Percentiles rank a stretch among this genome's conserved stretches.
Conservation (phyloP, 1,140 invertebrate genomes). For the Onthophagus taurus region DNA sequence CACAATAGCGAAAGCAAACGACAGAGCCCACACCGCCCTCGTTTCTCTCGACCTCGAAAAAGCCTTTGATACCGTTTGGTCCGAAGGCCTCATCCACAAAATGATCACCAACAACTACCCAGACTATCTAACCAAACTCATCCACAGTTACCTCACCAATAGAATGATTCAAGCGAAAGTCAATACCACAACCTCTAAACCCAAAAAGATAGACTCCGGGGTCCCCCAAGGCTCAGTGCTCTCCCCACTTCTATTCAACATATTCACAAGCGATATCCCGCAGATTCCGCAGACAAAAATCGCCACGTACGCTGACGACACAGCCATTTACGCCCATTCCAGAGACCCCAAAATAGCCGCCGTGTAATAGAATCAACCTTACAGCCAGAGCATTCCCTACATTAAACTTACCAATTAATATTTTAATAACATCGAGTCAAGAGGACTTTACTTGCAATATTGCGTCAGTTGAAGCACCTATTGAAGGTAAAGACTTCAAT, state of each 20-base stretch:
- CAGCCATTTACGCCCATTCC: constrained; percentile 14
- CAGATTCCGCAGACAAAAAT: constrained; percentile 7
- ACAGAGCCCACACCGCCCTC: constrained; percentile 17
- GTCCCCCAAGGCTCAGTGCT: constrained; percentile 26
- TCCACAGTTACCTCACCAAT: constrained; percentile 14
- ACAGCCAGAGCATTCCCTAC: too few species aligned
- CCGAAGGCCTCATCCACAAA: constrained; percentile 20
- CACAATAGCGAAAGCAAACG: constrained; percentile 19
- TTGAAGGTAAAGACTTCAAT: too few species aligned
- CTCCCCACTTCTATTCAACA: constrained; percentile 17
- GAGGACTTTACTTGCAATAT: too few species aligned
- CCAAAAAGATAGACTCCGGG: constrained; percentile 15
- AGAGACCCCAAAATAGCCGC: too few species aligned
- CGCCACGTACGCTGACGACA: constrained; percentile 26
- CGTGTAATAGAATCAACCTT: too few species aligned
- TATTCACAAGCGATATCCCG: constrained; percentile 22
- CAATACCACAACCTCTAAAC: constrained; percentile 1
- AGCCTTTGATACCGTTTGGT: constrained; percentile 28
- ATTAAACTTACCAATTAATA: too few species aligned
- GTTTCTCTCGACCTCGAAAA: constrained; percentile 22
- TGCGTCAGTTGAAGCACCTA: too few species aligned
- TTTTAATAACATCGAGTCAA: too few species aligned
- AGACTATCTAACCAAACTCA: neutral
- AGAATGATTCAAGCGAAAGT: constrained; percentile 14
- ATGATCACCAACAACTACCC: constrained; percentile 12